Conservation (phyloP, 2,113 vertebrate genomes). For the Colius striatus region DNA sequence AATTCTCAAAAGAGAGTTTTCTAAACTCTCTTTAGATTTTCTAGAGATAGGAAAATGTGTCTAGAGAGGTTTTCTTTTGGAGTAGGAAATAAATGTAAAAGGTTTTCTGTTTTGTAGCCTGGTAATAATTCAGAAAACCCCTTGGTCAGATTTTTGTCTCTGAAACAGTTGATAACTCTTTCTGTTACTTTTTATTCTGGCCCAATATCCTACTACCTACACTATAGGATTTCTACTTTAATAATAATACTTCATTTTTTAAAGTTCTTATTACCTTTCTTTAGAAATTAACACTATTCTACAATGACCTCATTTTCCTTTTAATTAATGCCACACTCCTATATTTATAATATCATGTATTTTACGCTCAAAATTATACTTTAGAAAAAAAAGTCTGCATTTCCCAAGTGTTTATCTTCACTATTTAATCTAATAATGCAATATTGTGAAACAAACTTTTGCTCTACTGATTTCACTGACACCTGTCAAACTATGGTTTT, state of each 20-base stretch:
- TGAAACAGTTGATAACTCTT: neutral
- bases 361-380: neutral
- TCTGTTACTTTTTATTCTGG: neutral
- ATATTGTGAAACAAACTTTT: neutral
- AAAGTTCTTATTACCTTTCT: neutral
- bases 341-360: neutral
- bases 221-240: neutral
- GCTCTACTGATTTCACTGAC: neutral
- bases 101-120: neutral
- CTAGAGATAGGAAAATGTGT: neutral
- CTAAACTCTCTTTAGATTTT: neutral
- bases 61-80: neutral
- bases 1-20: neutral
- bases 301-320: neutral
- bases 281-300: neutral
- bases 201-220: neutral
- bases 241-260: neutral
- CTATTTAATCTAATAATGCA: neutral
- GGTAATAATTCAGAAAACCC: neutral
- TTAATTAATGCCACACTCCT: neutral
- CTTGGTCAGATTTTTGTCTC: neutral
- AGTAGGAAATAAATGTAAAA: neutral
- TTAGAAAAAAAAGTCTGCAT: neutral
- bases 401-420: neutral
- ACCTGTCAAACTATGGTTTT: neutral